Conservation (phyloP, 1,140 invertebrate species). For the Pseudomyrmex dendroicus region DNA sequence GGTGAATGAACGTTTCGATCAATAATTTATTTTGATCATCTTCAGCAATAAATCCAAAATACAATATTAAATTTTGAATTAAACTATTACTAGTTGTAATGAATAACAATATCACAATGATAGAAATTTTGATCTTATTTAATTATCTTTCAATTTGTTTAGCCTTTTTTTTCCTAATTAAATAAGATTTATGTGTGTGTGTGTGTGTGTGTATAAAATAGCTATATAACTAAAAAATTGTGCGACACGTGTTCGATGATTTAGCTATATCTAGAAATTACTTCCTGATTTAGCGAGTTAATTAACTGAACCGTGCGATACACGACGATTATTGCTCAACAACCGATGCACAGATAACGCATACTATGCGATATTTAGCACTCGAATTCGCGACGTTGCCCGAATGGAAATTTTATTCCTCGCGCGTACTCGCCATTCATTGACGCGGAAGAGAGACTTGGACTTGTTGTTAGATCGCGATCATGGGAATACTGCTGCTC, state of each 20-base stretch:
- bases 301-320: constrained; percentile 43
- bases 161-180: too few relatives aligned
- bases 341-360: not conserved
- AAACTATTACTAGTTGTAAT: too few relatives aligned
- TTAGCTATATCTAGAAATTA: constrained; percentile 19
- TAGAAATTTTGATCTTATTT: too few relatives aligned
- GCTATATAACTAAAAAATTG: not conserved
- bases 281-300: constrained; percentile 31
- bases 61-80: too few relatives aligned
- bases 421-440: not conserved
- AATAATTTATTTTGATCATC: too few relatives aligned
- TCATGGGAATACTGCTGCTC: constrained; percentile 75
- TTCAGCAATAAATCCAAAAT: too few relatives aligned
- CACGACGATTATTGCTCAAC: not conserved
- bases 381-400: constrained; percentile 34
- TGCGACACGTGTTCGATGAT: not conserved
- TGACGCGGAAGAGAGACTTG: not conserved
- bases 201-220: not conserved
- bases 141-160: too few relatives aligned
- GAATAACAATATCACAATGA: too few relatives aligned
- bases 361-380: constrained; percentile 36
- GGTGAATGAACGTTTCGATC: too few relatives aligned
- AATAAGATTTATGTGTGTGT: not conserved
- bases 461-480: not conserved
- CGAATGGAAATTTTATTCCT: constrained; percentile 41